Conservation (phyloP, 2,888 invertebrate genomes). For the Nemotelus pantherinus region DNA sequence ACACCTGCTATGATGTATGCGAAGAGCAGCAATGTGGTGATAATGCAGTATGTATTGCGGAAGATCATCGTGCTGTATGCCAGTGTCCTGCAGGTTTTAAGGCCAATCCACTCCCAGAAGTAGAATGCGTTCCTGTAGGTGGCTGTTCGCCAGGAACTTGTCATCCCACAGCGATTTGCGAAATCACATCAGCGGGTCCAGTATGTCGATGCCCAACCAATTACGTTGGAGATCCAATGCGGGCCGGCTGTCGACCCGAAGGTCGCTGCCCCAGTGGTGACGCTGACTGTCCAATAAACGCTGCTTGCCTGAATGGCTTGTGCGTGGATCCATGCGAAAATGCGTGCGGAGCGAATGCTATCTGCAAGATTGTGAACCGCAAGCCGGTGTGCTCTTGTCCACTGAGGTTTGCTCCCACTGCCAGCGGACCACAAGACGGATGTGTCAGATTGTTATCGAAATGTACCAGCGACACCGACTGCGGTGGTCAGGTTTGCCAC, state of each 20-base stretch:
- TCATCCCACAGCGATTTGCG: slow-evolving; percentile 82
- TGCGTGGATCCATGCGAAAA: slow-evolving; percentile 85
- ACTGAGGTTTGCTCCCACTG: slow-evolving; percentile 77
- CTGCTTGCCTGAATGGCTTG: slow-evolving; percentile 75
- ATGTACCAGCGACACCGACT: slow-evolving; percentile 79
- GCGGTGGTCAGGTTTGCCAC: slow-evolving; percentile 80
- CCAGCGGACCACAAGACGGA: slow-evolving; percentile 71
- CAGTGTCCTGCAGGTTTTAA: slow-evolving; percentile 87
- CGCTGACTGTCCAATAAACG: slow-evolving; percentile 78
- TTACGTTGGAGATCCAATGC: slow-evolving; percentile 79
- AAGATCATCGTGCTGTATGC: slow-evolving; percentile 83
- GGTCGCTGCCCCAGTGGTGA: slow-evolving; percentile 79
- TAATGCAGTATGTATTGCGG: slow-evolving; percentile 88
- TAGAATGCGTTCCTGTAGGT: slow-evolving; percentile 78
- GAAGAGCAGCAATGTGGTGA: slow-evolving; percentile 83
- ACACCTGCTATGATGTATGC: slow-evolving; percentile 84
- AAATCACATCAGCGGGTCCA: slow-evolving; percentile 73
- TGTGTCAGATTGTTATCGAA: slow-evolving; percentile 76
- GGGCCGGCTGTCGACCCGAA: slow-evolving; percentile 80
- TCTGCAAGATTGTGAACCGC: slow-evolving; percentile 81
- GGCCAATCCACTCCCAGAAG: slow-evolving; percentile 84
- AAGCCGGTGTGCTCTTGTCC: slow-evolving; percentile 83
- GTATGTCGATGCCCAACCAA: slow-evolving; percentile 82
- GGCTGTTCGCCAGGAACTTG: slow-evolving; percentile 82
- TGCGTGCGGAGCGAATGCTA: slow-evolving; percentile 82